Conservation (phyloP, 2,797 vertebrate species). For the Poecilia picta region DNA sequence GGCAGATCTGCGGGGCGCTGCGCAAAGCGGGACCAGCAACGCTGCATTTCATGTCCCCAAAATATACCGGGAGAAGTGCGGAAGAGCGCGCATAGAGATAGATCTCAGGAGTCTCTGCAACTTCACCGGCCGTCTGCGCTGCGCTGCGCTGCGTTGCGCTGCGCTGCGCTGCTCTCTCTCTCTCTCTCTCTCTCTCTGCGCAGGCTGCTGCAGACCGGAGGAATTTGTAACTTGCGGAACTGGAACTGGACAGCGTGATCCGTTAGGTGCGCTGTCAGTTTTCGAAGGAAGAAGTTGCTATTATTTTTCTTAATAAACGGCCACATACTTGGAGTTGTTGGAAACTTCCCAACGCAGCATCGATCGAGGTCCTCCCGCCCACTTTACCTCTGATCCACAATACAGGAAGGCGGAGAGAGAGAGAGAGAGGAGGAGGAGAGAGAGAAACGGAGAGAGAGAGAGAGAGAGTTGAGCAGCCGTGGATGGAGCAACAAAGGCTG, state of each 20-base stretch:
- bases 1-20: conserved; percentile 64
- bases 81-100: conserved; percentile 20
- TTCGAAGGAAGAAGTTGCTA: conserved; percentile 9
- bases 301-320: not conserved
- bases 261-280: conserved; percentile 32
- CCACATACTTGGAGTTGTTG: conserved; percentile 49
- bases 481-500: conserved; percentile 74
- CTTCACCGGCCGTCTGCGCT: conserved; percentile 41
- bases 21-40: conserved; percentile 33
- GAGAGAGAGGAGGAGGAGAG: conserved; percentile 15
- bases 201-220: conserved; percentile 20
- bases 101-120: conserved; percentile 50
- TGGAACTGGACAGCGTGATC: conserved; percentile 33
- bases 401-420: conserved; percentile 39
- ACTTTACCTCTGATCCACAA: conserved; percentile 63
- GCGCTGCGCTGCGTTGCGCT: not conserved
- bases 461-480: conserved; percentile 58
- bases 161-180: too few species aligned
- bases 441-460: conserved; percentile 18
- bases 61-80: not conserved
- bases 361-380: conserved; percentile 75
- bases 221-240: conserved; percentile 47
- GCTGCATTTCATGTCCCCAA: conserved; percentile 12
- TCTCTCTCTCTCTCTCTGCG: not conserved
- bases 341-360: conserved; percentile 74